phyloP scores from a whole-genome alignment of 2,113 vertebrate genomes.

The Boulengeromyrus knoepffleri region DNA sequence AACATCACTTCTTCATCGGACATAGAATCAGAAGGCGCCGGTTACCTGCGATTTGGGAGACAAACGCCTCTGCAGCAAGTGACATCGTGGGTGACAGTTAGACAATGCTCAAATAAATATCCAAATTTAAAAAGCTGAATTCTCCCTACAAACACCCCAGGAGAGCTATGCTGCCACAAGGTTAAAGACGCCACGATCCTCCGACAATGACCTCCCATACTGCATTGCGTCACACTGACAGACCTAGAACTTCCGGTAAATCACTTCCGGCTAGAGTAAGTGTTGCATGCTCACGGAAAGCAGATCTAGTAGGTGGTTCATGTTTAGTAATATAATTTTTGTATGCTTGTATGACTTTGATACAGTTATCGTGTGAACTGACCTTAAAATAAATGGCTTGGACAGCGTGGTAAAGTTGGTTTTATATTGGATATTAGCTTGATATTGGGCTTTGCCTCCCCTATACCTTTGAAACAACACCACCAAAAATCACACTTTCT shows the following conservation, averaged over 20 bases:
- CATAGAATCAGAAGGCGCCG: not conserved
- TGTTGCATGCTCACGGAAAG: too few relatives aligned
- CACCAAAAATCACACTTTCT: too few relatives aligned
- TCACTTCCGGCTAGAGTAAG: not conserved
- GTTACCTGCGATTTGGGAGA: conserved; percentile 67
- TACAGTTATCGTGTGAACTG: not conserved
- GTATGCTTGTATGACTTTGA: too few relatives aligned
- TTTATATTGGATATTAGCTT: too few relatives aligned
- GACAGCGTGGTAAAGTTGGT: too few relatives aligned
- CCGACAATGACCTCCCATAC: not conserved
- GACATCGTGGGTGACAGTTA: conserved; percentile 45
- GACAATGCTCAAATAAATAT: not conserved
- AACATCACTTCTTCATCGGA: not conserved
- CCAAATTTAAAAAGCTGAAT: not conserved
- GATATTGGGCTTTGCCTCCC: too few relatives aligned
- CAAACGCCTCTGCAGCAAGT: conserved; percentile 66
- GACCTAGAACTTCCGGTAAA: not conserved
- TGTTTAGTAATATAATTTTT: too few relatives aligned
- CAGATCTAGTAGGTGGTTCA: too few relatives aligned
- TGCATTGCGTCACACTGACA: not conserved
- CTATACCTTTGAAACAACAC: too few relatives aligned
- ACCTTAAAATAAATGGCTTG: not conserved
- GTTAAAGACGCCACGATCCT: conserved; percentile 39
- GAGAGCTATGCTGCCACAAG: conserved; percentile 17
- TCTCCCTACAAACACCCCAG: not conserved